Conservation (phyloP, 2,888 invertebrate species). For the Anoncus sp. region DNA sequence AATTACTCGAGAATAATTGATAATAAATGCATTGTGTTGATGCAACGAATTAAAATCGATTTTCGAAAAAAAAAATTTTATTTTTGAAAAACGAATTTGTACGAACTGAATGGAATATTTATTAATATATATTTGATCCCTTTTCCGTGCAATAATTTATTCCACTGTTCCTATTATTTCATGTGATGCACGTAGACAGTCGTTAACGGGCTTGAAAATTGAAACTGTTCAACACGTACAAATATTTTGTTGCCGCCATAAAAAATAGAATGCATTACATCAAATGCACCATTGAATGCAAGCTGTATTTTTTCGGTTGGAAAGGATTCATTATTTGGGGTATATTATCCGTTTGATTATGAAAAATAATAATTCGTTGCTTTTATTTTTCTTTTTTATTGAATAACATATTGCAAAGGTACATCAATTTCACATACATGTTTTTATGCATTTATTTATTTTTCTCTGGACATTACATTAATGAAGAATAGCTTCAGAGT, state of each 20-base stretch:
- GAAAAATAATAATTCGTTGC: slow-evolving; percentile 5
- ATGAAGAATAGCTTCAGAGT: neutral
- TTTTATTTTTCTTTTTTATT: slow-evolving; percentile 14
- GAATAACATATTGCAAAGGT: slow-evolving; percentile 7
- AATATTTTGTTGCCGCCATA: slow-evolving; percentile 14
- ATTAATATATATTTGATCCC: too few species aligned
- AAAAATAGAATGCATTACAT: slow-evolving; percentile 4
- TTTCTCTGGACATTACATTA: neutral
- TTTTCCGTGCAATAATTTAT: too few species aligned
- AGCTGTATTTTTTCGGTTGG: slow-evolving; percentile 9
- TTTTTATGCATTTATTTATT: too few species aligned
- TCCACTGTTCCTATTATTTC: too few species aligned
- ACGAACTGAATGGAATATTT: too few species aligned
- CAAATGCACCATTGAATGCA: neutral
- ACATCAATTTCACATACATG: slow-evolving; percentile 3
- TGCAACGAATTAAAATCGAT: too few species aligned
- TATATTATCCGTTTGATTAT: slow-evolving; percentile 5
- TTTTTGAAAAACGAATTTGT: too few species aligned
- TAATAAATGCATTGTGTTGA: too few species aligned
- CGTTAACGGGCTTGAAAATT: neutral
- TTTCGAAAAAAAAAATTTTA: too few species aligned
- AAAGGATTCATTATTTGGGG: slow-evolving; percentile 1
- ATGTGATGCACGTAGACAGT: neutral
- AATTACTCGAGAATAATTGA: too few species aligned
- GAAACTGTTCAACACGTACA: neutral